phyloP scores from a whole-genome alignment of 1,140 invertebrate genomes.

The Aphidius gifuensis region DNA sequence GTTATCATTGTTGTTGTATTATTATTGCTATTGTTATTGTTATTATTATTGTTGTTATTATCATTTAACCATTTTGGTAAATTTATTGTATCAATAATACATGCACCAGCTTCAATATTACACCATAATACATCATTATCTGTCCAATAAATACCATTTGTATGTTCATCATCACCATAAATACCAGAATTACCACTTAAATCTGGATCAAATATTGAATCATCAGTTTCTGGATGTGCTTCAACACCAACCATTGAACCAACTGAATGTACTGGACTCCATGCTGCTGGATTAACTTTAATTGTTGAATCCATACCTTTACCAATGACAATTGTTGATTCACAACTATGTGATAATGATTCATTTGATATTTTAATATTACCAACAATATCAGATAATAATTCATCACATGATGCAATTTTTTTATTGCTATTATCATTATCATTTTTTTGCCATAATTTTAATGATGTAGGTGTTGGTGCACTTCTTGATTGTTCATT shows the following conservation, averaged over 20 bases:
- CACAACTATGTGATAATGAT: conserved; percentile 48
- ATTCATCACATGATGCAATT: conserved; percentile 36
- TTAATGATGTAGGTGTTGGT: conserved; percentile 54
- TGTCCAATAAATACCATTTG: conserved; percentile 66
- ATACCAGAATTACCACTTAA: conserved; percentile 66
- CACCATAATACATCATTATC: conserved; percentile 75
- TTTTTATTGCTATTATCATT: conserved; percentile 32
- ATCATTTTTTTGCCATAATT: conserved; percentile 47
- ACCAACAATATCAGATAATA: conserved; percentile 43
- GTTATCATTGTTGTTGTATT: no score
- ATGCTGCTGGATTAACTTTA: conserved; percentile 68
- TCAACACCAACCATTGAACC: conserved; percentile 75
- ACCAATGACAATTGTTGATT: conserved; percentile 48
- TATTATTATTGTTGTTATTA: conserved; percentile 53
- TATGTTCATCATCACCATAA: conserved; percentile 70
- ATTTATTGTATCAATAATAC: conserved; percentile 65
- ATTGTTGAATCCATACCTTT: conserved; percentile 52
- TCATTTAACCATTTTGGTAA: conserved; percentile 72
- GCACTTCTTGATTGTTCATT: conserved; percentile 64
- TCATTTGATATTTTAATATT: conserved; percentile 54
- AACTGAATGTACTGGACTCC: conserved; percentile 78
- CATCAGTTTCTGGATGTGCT: conserved; percentile 77
- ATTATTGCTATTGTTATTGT: conserved; percentile 52
- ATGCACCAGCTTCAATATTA: conserved; percentile 76
- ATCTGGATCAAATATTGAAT: conserved; percentile 72